Base-by-base conservation (phyloP, 2,888 invertebrate genomes). In the Therioaphis trifolii region DNA sequence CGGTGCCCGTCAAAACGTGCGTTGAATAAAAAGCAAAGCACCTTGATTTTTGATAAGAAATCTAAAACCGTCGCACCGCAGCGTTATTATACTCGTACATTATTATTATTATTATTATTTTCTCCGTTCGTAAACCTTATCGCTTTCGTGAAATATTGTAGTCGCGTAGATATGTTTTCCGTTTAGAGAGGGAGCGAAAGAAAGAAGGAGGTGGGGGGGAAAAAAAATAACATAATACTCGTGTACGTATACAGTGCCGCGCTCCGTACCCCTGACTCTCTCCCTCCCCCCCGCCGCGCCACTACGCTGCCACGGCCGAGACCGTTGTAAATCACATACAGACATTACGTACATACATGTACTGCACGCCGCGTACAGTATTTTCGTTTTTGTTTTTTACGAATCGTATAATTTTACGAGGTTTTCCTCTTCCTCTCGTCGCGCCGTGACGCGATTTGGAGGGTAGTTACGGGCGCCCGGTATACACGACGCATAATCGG, bases 401-500 rank as follows among this genome's bases (percentile, higher is more conserved):
- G 63, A 82, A 82, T 82, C 72, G 72, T 82, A 82, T 82, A 82
- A 74, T 82, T 82, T 82, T 82, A 82, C 82, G 71, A 72, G 69
- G 72, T 63, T 72, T 74, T 27, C n/a, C 72, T 72, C 61, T 72
- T 80, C 21, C 82, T 82, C 82, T 63, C 63, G 40, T 35, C 49
- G 40, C n/a, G n/a, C n/a, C 74, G 72, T 82, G 49, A 72, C 72
- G 72, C 63, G 80, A 80, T 80, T 80, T 71, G 29, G 46, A 71
- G 46, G 72, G 82, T 72, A 82, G 61, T 46, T 63, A 55, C 15
- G 43, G 66, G 43, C 49, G 63, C 77, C 49, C 15, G 46, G 46
- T 63, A 40, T 68, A 43, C 11, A 4, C 21, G 24, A 15, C 0
- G 49, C 63, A 61, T 49, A 63, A 49, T 49, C 63, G 82, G 82